A percentile compares a stretch with the other conserved stretches of the same genome.
These are phyloP conservation scores for Poeciliopsis turneri DNA, from an alignment of 2,797 vertebrate species.

Conservation along the genomic window DNA sequence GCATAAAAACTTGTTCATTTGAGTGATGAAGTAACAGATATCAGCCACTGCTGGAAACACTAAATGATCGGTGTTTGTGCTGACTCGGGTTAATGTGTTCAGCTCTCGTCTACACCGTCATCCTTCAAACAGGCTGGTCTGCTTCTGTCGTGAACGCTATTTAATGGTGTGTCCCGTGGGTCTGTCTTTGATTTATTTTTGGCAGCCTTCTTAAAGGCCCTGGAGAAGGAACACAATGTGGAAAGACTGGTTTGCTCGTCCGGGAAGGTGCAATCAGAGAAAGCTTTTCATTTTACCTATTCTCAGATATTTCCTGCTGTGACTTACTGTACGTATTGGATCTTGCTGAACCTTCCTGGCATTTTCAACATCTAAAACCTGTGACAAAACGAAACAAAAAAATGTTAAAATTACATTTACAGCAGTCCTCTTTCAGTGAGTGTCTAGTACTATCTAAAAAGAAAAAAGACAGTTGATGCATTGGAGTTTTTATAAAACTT, in stretches of 20 bases:
- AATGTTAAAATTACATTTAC: background rate
- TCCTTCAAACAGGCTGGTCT: background rate
- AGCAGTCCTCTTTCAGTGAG: background rate
- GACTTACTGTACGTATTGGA: background rate
- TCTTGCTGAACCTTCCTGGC: background rate
- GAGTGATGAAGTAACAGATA: background rate
- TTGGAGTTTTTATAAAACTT: background rate
- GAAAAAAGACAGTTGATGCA: background rate
- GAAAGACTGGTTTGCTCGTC: background rate
- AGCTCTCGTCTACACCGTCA: background rate
- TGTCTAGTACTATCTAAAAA: background rate
- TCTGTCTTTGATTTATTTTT: background rate
- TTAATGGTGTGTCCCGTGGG: background rate
- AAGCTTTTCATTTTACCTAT: background rate
- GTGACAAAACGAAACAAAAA: background rate
- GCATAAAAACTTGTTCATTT: background rate
- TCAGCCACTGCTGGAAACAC: background rate
- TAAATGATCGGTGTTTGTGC: background rate
- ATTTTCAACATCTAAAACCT: background rate
- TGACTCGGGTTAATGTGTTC: background rate
- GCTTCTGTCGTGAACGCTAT: background rate
- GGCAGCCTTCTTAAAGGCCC: conserved; percentile 6
- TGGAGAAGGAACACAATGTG: conserved; percentile 5
- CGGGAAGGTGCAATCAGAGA: background rate
- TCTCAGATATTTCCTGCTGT: background rate